Evolutionary conservation across 2,888 invertebrate species (phyloP).

Genomic region (Bhutanitis thaidina): DNA sequence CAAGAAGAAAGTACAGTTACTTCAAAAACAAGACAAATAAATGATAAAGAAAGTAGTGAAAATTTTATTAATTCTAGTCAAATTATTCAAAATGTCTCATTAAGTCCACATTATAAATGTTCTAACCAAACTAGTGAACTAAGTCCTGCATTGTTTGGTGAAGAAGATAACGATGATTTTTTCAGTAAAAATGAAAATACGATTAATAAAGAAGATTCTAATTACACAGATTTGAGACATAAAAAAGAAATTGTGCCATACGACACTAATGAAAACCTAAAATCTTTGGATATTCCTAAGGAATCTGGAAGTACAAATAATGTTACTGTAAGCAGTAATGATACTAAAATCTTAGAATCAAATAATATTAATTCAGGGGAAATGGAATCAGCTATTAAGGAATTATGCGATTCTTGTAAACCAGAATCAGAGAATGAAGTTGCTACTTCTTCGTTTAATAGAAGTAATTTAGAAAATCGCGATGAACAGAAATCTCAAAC

Average conservation of each 20-base stretch:
- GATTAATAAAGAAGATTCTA: constrained; percentile 5
- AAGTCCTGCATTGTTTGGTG: constrained; percentile 48
- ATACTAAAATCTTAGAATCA: too few relatives aligned
- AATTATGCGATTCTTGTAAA: not conserved
- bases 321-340: too few relatives aligned
- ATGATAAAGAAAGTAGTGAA: constrained; percentile 9
- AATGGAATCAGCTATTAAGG: not conserved
- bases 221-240: constrained; percentile 10
- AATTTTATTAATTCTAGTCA: constrained; percentile 6
- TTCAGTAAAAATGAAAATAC: constrained; percentile 18
- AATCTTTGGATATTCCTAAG: not conserved
- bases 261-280: constrained; percentile 4
- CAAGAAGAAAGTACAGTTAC: constrained; percentile 9
- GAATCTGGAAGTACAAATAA: too few relatives aligned
- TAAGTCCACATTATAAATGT: constrained; percentile 13
- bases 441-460: not conserved
- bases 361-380: too few relatives aligned
- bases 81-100: not conserved
- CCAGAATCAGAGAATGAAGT: not conserved
- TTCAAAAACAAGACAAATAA: constrained; percentile 9
- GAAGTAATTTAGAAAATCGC: too few relatives aligned
- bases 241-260: not conserved
- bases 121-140: constrained; percentile 28
- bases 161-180: constrained; percentile 41
- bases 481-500: constrained; percentile 13